Conservation (phyloP, 2,113 vertebrate species). For the Eretmochelys imbricata region DNA sequence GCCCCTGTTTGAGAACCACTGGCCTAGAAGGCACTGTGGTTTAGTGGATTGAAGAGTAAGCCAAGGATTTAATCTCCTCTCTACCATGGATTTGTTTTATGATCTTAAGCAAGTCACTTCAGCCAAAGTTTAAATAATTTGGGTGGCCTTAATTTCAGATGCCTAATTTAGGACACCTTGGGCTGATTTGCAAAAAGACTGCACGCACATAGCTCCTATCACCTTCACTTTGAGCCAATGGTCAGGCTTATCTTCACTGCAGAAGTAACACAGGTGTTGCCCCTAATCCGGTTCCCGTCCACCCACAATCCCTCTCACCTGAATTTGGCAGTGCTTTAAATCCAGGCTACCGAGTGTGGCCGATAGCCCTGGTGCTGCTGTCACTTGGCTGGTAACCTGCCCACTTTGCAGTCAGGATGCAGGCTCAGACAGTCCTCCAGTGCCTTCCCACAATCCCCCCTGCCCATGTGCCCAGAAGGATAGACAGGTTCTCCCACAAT, state of each 20-base stretch:
- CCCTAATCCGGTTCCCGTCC: not conserved
- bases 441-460: not conserved
- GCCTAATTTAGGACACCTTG: not conserved
- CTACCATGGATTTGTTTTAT: not conserved
- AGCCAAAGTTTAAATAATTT: not conserved
- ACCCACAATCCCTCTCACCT: not conserved
- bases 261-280: not conserved
- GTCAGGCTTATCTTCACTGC: not conserved
- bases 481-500: not conserved
- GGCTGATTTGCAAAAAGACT: not conserved
- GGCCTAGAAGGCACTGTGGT: not conserved
- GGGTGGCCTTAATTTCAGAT: not conserved
- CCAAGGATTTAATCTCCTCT: not conserved
- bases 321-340: not conserved
- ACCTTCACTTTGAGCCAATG: not conserved
- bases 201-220: not conserved
- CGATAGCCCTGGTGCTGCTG: not conserved
- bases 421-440: not conserved
- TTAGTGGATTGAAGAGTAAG: not conserved
- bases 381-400: not conserved
- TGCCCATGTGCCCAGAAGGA: not conserved
- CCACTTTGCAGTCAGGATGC: not conserved
- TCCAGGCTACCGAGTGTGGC: not conserved
- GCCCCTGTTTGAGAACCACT: no score
- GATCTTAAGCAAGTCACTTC: not conserved